Percentiles rank a stretch among this genome's conserved stretches.
Conservation (phyloP, 2,113 vertebrate species). For the Fulmarus glacialis region DNA sequence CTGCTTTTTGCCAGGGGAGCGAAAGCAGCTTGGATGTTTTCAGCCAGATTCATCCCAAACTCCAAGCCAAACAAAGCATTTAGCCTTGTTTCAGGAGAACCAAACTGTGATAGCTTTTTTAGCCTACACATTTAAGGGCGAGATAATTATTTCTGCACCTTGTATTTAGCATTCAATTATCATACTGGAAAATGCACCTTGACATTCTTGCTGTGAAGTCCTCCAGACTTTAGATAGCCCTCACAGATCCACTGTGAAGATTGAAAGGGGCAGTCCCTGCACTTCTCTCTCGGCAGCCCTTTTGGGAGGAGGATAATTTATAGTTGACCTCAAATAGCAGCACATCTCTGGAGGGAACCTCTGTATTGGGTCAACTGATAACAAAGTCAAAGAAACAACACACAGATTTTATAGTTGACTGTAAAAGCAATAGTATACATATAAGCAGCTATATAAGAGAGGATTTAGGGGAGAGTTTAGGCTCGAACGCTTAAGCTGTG, state of each 20-base stretch:
- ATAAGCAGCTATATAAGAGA: not conserved
- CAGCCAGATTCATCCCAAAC: not conserved
- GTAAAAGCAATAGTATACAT: not conserved
- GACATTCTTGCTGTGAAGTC: not conserved
- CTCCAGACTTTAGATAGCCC: not conserved
- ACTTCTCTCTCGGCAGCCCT: not conserved
- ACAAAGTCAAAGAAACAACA: not conserved
- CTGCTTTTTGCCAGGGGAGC: not conserved
- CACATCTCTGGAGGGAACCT: not conserved
- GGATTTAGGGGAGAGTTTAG: too few relatives aligned
- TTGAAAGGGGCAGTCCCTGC: not conserved
- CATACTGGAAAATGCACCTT: not conserved
- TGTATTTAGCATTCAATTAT: not conserved
- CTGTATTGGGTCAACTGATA: not conserved
- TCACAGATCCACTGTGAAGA: not conserved
- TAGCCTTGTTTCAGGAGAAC: not conserved
- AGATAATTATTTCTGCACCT: not conserved
- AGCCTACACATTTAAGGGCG: rapidly evolving
- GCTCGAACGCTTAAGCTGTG: not conserved
- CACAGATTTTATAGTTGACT: not conserved
- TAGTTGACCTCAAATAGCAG: not conserved
- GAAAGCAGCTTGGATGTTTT: not conserved
- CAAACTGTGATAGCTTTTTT: not conserved
- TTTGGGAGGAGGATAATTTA: not conserved
- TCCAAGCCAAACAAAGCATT: not conserved